Base-by-base conservation (phyloP, 2,797 vertebrate genomes). In the Columba guinea region DNA sequence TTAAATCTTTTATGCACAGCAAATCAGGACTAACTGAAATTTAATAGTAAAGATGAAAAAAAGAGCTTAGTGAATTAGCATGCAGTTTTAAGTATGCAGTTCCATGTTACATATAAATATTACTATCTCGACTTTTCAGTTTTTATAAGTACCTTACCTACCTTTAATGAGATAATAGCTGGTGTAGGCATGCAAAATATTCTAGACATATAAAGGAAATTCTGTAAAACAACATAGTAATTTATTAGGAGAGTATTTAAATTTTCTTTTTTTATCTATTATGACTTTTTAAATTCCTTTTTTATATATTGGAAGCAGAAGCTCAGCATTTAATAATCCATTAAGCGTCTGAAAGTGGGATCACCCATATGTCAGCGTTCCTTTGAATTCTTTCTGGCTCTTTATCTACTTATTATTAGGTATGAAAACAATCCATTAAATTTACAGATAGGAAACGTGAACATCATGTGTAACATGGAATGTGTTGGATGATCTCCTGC, bases 311-410 rank as follows among this genome's bases (percentile, higher is more conserved):
- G 21, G 27, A 87, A 76, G 48, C 51, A 92, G 83, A 34, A 86
- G 21, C 49, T 93, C 20, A 6, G 32, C 71, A 30, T 63, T 89
- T 67, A 14, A 17, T 55, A 73, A 85, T 21, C 46, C 27, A 11
- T 78, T 86, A 63, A 83, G 27, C 39, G 64, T 52, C 52, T 17
- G 7, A 32, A 79, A 80, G 23, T 48, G 71, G 8, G 13, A 13
- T 17, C 64, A 37, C 48, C 13, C 0, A 0, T 49, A 48, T 69
- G 10, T n/a, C 41, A n/a, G 39, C 60, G 59, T 58, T 41, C 8
- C 52, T 93, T 76, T 90, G 76, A 62, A 26, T 83, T 90, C 49
- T 73, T 88, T 76, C 30, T 70, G 48, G 5, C 23, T 82, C 65
- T 64, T 62, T 77, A 4, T 60, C 65, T 71, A 10, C 23, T 88